phyloP scores from a whole-genome alignment of 1,140 invertebrate genomes.

The Drosophila novamexicana region DNA sequence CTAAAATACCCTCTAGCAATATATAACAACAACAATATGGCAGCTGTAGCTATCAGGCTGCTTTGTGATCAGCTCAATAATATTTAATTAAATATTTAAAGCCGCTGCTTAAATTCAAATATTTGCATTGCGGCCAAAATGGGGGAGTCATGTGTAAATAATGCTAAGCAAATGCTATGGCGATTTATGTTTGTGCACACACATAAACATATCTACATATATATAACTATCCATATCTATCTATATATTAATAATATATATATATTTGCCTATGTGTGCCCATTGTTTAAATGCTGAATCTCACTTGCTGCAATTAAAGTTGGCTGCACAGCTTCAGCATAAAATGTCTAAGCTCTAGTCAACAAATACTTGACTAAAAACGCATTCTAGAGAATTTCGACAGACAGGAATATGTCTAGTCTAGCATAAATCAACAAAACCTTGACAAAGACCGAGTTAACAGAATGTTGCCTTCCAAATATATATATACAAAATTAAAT shows the following conservation, averaged over 20 bases:
- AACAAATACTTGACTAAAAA: too few relatives aligned
- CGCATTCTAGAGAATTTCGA: too few relatives aligned
- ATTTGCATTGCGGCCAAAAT: constrained; percentile 60
- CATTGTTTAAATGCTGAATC: constrained; percentile 26
- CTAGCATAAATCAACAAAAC: too few relatives aligned
- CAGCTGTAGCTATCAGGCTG: constrained; percentile 36
- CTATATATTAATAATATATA: not conserved
- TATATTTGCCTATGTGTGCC: not conserved
- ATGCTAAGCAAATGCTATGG: constrained; percentile 34
- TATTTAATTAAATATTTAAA: constrained; percentile 84
- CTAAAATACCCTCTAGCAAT: too few relatives aligned
- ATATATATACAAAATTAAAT: too few relatives aligned
- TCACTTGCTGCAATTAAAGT: constrained; percentile 63
- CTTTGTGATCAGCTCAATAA: constrained; percentile 68
- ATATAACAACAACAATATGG: constrained; percentile 35
- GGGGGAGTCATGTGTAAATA: constrained; percentile 64
- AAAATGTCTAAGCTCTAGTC: not conserved
- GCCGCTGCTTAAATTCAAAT: constrained; percentile 82
- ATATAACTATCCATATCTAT: not conserved
- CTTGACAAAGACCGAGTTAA: too few relatives aligned
- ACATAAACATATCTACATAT: not conserved
- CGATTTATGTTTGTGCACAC: not conserved
- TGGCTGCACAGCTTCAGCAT: constrained; percentile 3
- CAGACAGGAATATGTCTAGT: too few relatives aligned
- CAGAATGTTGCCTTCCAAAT: too few relatives aligned